Conservation (phyloP, 2,797 vertebrate genomes). For the Myotis planiceps region DNA sequence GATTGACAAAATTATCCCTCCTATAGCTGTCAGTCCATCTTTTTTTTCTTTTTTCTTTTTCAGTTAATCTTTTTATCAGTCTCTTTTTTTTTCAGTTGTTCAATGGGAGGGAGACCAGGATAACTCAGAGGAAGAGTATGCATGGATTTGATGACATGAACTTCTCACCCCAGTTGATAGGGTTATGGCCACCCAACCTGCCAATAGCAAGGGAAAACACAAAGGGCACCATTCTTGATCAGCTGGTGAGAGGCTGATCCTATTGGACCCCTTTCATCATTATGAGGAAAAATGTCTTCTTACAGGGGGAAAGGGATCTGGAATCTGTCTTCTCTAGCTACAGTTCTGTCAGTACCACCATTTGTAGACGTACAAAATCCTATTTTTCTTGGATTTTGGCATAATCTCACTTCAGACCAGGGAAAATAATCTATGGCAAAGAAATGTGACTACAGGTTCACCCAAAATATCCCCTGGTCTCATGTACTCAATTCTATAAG, state of each 20-base stretch:
- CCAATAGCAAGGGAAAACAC: background rate
- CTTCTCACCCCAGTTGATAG: background rate
- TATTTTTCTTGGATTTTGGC: background rate
- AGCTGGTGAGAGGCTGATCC: background rate
- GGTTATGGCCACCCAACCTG: background rate
- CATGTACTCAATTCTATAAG: background rate
- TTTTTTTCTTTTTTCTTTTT: background rate
- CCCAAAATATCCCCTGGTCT: background rate
- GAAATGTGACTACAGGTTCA: background rate
- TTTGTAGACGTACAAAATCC: background rate
- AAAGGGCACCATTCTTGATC: background rate
- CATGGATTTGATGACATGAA: background rate
- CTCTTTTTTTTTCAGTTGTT: background rate
- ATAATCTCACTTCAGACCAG: background rate
- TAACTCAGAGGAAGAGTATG: background rate
- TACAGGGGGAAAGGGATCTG: background rate
- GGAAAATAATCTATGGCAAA: background rate
- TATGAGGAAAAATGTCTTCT: background rate
- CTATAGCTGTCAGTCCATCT: background rate
- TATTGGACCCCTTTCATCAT: background rate
- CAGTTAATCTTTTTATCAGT: background rate
- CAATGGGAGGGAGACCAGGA: background rate
- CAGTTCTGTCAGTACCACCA: background rate
- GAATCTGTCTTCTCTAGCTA: background rate
- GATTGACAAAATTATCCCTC: background rate